Conservation (phyloP, 2,113 vertebrate species). For the Ancistrus triradiatus region DNA sequence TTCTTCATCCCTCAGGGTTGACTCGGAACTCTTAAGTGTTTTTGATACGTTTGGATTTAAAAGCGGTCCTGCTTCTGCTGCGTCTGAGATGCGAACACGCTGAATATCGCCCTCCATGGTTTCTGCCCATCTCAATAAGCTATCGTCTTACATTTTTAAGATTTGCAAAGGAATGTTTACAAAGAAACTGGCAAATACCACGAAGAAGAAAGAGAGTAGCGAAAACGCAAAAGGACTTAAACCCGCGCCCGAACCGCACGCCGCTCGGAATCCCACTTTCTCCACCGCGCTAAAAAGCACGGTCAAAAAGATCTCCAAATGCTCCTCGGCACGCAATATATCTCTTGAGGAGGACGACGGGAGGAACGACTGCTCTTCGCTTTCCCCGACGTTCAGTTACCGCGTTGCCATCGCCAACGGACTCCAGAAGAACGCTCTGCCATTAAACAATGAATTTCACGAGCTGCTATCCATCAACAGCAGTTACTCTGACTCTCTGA, state of each 20-base stretch:
- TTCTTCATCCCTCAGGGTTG: conserved; percentile 44
- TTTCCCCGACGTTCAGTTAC: conserved; percentile 96
- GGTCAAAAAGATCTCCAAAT: conserved; percentile 89
- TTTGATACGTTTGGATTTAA: conserved; percentile 48
- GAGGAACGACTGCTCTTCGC: conserved; percentile 84
- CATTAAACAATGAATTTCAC: conserved; percentile 76
- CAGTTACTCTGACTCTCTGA: conserved; percentile 82
- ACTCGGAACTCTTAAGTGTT: conserved; percentile 43
- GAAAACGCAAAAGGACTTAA: conserved; percentile 83
- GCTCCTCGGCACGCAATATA: conserved; percentile 83
- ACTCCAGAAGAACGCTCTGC: conserved; percentile 75
- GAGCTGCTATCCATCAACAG: conserved; percentile 85
- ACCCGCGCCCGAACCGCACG: conserved; percentile 69
- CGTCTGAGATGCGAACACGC: conserved; percentile 56
- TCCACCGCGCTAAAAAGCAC: conserved; percentile 89
- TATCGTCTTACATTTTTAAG: conserved; percentile 86
- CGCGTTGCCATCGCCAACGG: conserved; percentile 95
- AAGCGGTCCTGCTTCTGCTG: conserved; percentile 51
- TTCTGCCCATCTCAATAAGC: conserved; percentile 84
- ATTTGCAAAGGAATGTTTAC: conserved; percentile 99
- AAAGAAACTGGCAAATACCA: conserved; percentile 94
- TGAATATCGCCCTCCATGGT: conserved; percentile 83
- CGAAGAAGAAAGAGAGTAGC: conserved; percentile 85
- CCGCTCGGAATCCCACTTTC: conserved; percentile 76
- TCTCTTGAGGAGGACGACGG: conserved; percentile 80